These are phyloP conservation scores for Myodes glareolus DNA, from an alignment of 2,113 vertebrate species.

Conservation along the genomic window DNA sequence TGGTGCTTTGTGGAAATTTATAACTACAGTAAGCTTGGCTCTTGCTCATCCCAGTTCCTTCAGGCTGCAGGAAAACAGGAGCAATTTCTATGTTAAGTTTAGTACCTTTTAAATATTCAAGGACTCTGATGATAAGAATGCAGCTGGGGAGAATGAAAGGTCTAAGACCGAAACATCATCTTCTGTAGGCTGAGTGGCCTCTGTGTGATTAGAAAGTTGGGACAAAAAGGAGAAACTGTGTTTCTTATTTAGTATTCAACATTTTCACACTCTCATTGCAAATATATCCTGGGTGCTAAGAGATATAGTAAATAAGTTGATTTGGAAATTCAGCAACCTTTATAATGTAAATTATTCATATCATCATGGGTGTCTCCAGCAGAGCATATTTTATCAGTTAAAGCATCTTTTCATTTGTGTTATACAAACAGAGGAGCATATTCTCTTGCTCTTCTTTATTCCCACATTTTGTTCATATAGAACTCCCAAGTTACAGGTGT, in stretches of 20 bases:
- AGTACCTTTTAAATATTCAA: constrained; percentile 69
- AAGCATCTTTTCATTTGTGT: constrained; percentile 72
- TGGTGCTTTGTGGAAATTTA: neutral
- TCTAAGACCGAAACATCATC: constrained; percentile 47
- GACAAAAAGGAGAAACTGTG: constrained; percentile 52
- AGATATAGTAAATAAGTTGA: constrained; percentile 83
- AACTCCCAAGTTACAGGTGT: neutral
- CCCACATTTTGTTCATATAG: constrained; percentile 56
- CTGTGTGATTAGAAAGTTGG: constrained; percentile 71
- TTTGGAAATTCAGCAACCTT: constrained; percentile 81
- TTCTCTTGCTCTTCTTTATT: constrained; percentile 73
- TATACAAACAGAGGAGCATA: constrained; percentile 73
- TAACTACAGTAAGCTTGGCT: neutral
- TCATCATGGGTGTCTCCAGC: constrained; percentile 79
- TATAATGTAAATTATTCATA: constrained; percentile 86
- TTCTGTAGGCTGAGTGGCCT: constrained; percentile 61
- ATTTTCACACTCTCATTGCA: constrained; percentile 79
- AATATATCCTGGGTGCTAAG: constrained; percentile 81
- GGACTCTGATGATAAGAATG: constrained; percentile 40
- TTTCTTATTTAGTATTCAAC: constrained; percentile 73
- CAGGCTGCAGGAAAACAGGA: constrained; percentile 52
- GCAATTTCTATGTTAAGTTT: constrained; percentile 23
- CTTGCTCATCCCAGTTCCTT: neutral
- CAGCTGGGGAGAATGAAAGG: constrained; percentile 64
- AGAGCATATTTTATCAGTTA: constrained; percentile 77